Evolutionary conservation across 2,888 invertebrate species (phyloP).

Genomic region (Callyntrura sp.): DNA sequence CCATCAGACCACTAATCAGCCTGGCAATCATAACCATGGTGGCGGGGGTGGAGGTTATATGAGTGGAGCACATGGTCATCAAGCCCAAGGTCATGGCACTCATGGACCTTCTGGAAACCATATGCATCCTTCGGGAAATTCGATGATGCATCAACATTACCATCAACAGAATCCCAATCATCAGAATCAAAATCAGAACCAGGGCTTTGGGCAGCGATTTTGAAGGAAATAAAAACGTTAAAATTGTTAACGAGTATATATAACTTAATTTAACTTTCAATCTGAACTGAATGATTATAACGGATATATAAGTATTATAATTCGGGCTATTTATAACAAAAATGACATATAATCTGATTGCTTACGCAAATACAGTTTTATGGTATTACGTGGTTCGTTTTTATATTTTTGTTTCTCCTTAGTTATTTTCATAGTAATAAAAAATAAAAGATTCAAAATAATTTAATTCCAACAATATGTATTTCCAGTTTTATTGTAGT

Average conservation of each 20-base stretch:
- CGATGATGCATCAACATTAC: slow-evolving; percentile 80
- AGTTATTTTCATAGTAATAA: too few species aligned
- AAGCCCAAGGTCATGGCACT: slow-evolving; percentile 69
- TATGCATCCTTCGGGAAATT: slow-evolving; percentile 80
- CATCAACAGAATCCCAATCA: slow-evolving; percentile 84
- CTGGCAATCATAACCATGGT: slow-evolving; percentile 76
- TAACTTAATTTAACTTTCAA: background rate
- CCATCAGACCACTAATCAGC: slow-evolving; percentile 74
- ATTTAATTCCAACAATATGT: too few species aligned
- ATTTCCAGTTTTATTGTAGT: too few species aligned
- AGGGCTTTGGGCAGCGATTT: slow-evolving; percentile 81
- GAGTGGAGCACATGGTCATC: slow-evolving; percentile 74
- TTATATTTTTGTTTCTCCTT: too few species aligned
- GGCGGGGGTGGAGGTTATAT: slow-evolving; percentile 74
- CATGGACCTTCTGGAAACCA: slow-evolving; percentile 65
- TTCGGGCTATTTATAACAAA: too few species aligned
- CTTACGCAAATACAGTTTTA: too few species aligned
- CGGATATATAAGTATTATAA: background rate
- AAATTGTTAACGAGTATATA: background rate
- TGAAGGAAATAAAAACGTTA: slow-evolving; percentile 18
- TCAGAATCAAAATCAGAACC: slow-evolving; percentile 78
- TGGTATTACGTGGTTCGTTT: too few species aligned
- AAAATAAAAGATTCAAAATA: too few species aligned
- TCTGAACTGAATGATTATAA: background rate
- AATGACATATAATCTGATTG: too few species aligned